Evolutionary conservation across 53 echinoderm and acorn worm genomes (phyloP).

Genomic region (Hippasteria phrygiana): DNA sequence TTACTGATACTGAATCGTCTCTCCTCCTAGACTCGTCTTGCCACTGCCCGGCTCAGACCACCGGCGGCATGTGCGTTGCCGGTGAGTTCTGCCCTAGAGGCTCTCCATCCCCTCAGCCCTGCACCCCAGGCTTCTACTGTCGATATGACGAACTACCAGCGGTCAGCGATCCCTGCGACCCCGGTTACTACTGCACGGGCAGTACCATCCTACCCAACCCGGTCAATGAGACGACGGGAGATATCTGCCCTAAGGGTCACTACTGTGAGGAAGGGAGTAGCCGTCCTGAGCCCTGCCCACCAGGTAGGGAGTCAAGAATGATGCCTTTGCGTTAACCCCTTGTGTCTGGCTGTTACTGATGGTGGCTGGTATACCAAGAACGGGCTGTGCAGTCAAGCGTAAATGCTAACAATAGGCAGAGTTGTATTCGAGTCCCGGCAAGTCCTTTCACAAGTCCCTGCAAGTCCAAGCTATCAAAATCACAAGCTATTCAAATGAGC

Average conservation of each 20-base stretch:
- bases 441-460: too few species aligned
- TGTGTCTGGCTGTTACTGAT: too few species aligned
- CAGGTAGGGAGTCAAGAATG: slow-evolving; percentile 76
- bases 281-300: slow-evolving; percentile 79
- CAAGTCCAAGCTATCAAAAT: too few species aligned
- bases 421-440: too few species aligned
- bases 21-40: slow-evolving; percentile 78
- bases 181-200: slow-evolving; percentile 96
- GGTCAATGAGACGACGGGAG: slow-evolving; percentile 87
- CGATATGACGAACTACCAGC: slow-evolving; percentile 88
- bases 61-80: slow-evolving; percentile 92
- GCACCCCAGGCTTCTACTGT: slow-evolving; percentile 89
- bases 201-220: slow-evolving; percentile 93
- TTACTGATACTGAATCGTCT: not conserved
- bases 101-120: slow-evolving; percentile 76
- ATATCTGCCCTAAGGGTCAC: slow-evolving; percentile 93
- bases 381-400: too few species aligned
- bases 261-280: slow-evolving; percentile 90
- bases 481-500: too few species aligned
- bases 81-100: slow-evolving; percentile 96
- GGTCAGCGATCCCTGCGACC: slow-evolving; percentile 83
- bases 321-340: too few species aligned
- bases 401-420: too few species aligned
- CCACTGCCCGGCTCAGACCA: slow-evolving; percentile 92
- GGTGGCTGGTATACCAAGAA: too few species aligned